A percentile compares a stretch with the other conserved stretches of the same genome.
Evolutionary conservation across 1,140 invertebrate genomes (phyloP).

Genomic region (Nasonia vitripennis): DNA sequence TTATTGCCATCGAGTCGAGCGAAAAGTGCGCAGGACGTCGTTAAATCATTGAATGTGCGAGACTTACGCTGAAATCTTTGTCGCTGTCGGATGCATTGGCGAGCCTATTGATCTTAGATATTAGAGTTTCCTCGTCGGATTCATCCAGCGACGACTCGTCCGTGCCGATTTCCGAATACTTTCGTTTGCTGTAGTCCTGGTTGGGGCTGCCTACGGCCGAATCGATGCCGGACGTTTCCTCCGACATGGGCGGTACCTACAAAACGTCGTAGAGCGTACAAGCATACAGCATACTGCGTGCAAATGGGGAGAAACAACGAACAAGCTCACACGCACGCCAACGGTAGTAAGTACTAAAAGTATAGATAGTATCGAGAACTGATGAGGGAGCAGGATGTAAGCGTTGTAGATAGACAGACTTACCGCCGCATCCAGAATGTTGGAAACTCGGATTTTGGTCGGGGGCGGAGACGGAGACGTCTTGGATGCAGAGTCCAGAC

Average conservation of each 20-base stretch:
- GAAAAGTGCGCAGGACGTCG: no score
- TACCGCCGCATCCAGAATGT: constrained; percentile 62
- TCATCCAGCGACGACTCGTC: constrained; percentile 51
- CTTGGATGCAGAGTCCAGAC: constrained; percentile 63
- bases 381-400: no score
- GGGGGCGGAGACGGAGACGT: constrained; percentile 66
- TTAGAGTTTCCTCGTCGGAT: constrained; percentile 56
- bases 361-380: no score
- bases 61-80: constrained; percentile 62
- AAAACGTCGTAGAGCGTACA: neutral
- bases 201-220: neutral
- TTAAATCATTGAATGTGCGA: no score
- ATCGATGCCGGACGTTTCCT: neutral
- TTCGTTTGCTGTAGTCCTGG: constrained; percentile 53
- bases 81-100: constrained; percentile 58
- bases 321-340: no score
- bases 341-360: no score
- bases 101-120: constrained; percentile 58
- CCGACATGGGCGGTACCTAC: neutral
- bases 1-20: no score
- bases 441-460: constrained; percentile 64
- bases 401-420: constrained; percentile 43
- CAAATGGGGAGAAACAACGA: no score
- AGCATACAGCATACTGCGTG: no score
- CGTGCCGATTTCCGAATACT: constrained; percentile 53